Evolutionary conservation across 2,888 invertebrate genomes (phyloP).

Genomic region (Tetrapedia diversipes): DNA sequence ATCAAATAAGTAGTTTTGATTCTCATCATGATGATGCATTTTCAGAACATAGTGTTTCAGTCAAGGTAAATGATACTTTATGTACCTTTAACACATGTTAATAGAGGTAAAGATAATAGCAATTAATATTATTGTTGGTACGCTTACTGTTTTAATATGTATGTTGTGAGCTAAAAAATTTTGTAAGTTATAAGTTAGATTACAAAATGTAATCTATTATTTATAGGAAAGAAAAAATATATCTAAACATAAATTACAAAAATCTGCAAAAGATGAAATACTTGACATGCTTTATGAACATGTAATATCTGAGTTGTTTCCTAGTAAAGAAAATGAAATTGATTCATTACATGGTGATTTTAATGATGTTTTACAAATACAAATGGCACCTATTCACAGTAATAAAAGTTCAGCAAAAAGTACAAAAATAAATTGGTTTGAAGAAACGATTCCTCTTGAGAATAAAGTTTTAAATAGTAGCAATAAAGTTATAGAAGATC

Average conservation of each 20-base stretch:
- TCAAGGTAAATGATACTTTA: conserved; percentile 47
- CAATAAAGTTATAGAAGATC: conserved; percentile 27
- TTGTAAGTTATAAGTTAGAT: neutral
- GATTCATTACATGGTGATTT: conserved; percentile 65
- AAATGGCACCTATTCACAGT: conserved; percentile 72
- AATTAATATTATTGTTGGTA: neutral
- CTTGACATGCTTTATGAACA: conserved; percentile 74
- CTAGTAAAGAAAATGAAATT: conserved; percentile 66
- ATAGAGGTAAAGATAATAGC: neutral
- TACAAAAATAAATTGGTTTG: conserved; percentile 49
- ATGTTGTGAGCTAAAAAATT: neutral
- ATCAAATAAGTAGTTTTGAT: conserved; percentile 24
- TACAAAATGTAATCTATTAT: conserved; percentile 10
- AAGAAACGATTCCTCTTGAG: conserved; percentile 48
- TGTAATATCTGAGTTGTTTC: conserved; percentile 72
- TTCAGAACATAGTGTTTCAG: conserved; percentile 44
- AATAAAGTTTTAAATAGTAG: conserved; percentile 40
- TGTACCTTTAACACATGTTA: neutral
- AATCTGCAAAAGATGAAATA: conserved; percentile 69
- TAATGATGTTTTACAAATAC: conserved; percentile 73
- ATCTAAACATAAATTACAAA: conserved; percentile 42
- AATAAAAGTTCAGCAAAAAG: conserved; percentile 65
- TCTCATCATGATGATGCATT: conserved; percentile 47
- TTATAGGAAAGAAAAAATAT: conserved; percentile 64
- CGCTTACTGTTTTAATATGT: neutral